A percentile compares a stretch with the other conserved stretches of the same genome.
phyloP scores from a whole-genome alignment of 2,797 vertebrate species.

The Leptodactylus fallax region DNA sequence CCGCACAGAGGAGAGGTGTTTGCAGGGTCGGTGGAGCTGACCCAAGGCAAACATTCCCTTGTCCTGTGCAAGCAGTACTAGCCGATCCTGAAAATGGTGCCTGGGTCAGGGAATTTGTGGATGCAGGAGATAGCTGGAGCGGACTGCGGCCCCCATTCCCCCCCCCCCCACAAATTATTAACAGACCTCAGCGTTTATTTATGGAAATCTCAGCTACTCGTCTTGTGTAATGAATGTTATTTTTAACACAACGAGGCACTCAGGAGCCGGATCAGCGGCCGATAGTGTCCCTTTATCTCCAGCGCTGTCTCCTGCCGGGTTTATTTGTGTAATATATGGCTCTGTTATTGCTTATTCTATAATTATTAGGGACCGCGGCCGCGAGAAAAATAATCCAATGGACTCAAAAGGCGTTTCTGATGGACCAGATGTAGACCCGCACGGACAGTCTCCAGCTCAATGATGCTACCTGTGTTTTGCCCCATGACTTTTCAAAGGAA shows the following conservation, averaged over 20 bases:
- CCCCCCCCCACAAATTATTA: conserved; percentile 55
- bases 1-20: conserved; percentile 33
- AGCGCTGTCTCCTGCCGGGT: conserved; percentile 24
- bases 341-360: conserved; percentile 46
- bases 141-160: too few relatives aligned
- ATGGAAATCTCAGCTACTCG: conserved; percentile 56
- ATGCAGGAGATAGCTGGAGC: conserved; percentile 20
- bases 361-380: neutral
- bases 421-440: neutral
- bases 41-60: conserved; percentile 54
- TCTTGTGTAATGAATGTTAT: conserved; percentile 45
- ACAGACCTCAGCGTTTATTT: conserved; percentile 58
- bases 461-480: too few relatives aligned
- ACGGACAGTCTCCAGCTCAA: neutral
- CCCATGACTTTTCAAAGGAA: too few relatives aligned
- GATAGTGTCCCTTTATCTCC: conserved; percentile 37
- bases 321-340: conserved; percentile 47
- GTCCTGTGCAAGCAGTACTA: conserved; percentile 16
- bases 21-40: conserved; percentile 19
- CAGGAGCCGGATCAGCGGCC: conserved; percentile 13
- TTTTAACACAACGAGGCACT: conserved; percentile 56
- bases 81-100: conserved; percentile 57
- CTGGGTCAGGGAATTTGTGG: conserved; percentile 45
- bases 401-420: neutral
- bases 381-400: neutral